Conservation (phyloP, 2,888 invertebrate species). For the Lithophane semibrunnea region DNA sequence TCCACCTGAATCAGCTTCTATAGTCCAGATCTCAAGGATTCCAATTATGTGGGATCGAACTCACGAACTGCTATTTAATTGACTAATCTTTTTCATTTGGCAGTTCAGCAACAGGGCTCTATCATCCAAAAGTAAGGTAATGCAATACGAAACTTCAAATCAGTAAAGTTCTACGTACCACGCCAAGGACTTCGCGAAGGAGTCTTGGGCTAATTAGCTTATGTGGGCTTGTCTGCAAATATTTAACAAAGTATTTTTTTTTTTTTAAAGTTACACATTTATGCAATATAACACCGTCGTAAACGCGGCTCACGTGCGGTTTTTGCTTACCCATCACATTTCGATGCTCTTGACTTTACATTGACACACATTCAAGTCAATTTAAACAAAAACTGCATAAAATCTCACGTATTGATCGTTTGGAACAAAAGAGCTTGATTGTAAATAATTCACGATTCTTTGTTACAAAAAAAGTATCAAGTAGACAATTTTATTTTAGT, state of each 20-base stretch:
- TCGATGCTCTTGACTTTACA: slow-evolving; percentile 48
- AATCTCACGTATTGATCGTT: slow-evolving; percentile 54
- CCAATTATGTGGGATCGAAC: neutral
- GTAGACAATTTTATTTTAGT: neutral
- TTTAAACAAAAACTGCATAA: slow-evolving; percentile 47
- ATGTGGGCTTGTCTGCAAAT: slow-evolving; percentile 35
- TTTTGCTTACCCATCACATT: slow-evolving; percentile 43
- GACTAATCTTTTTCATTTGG: too few relatives aligned
- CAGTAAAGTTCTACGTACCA: neutral
- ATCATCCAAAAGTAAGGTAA: neutral
- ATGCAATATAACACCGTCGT: slow-evolving; percentile 15
- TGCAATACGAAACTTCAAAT: too few relatives aligned
- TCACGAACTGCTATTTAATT: too few relatives aligned
- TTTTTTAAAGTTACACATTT: slow-evolving; percentile 5
- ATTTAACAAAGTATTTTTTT: slow-evolving; percentile 18
- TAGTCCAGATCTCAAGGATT: neutral
- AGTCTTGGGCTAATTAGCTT: neutral
- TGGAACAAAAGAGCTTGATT: neutral
- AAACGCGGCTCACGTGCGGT: slow-evolving; percentile 44
- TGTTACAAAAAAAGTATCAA: neutral
- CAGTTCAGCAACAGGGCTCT: neutral
- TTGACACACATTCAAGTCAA: slow-evolving; percentile 54
- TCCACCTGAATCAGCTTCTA: neutral
- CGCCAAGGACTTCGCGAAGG: slow-evolving; percentile 9
- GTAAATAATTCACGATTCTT: slow-evolving; percentile 1